phyloP scores from a whole-genome alignment of 2,113 vertebrate genomes.

The Cephalopterus ornatus region DNA sequence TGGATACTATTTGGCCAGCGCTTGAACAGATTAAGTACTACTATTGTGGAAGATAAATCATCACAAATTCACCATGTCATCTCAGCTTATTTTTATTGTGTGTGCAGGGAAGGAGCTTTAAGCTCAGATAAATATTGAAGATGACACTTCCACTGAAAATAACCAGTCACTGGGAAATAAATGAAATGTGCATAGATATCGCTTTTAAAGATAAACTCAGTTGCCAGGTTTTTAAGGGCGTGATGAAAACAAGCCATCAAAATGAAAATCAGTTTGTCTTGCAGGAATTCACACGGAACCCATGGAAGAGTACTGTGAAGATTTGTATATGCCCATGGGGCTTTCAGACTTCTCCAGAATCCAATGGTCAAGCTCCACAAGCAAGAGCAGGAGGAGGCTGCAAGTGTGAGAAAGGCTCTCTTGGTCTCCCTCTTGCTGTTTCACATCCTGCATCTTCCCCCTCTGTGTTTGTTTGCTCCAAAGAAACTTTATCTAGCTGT shows the following conservation, averaged over 20 bases:
- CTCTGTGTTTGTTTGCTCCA: neutral
- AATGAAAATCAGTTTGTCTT: neutral
- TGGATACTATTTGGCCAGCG: neutral
- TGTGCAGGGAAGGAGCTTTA: constrained; percentile 26
- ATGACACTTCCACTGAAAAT: constrained; percentile 43
- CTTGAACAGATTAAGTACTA: constrained; percentile 24
- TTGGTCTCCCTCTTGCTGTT: neutral
- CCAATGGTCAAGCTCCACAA: neutral
- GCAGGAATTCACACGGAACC: neutral
- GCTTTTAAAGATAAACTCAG: constrained; percentile 17
- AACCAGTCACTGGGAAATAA: constrained; percentile 33
- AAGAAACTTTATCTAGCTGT: neutral
- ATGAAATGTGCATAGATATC: constrained; percentile 37
- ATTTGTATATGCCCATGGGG: neutral
- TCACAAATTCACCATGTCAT: constrained; percentile 20
- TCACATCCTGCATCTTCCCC: neutral
- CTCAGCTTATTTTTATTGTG: constrained; percentile 43
- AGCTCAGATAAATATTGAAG: constrained; percentile 41
- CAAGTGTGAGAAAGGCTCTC: neutral
- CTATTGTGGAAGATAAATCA: constrained; percentile 43
- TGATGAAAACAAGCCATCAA: neutral
- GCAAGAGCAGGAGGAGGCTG: neutral
- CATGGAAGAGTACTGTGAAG: neutral
- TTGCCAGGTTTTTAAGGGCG: neutral
- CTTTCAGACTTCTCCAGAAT: neutral